Evolutionary conservation across 2,888 invertebrate genomes (phyloP), one percentile per base, ranked within the genome.

Genomic region (Brenthis ino): DNA sequence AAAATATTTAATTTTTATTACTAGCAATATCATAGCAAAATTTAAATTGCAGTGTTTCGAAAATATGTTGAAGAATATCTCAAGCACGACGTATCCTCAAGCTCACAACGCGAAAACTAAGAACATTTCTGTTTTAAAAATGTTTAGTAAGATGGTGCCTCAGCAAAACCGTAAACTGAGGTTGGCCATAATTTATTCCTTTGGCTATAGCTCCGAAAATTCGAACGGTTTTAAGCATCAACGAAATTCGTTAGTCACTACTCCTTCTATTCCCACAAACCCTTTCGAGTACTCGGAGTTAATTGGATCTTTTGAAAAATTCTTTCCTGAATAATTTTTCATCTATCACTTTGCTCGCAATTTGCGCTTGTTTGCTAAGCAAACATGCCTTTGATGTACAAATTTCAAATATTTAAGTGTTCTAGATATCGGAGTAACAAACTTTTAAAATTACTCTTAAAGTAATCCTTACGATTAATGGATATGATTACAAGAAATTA

Each of bases 231-330:
- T 86, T 83, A 80, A 83, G 77, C 84, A 79, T 81, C 79, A 79
- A 80, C 81, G 79, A 84, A 85, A 86, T 83, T 83, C 75, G 82
- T 85, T 80, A 85, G 86, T 87, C 87, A 87, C 79, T 78, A 79
- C 82, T 82, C 77, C 83, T 80, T 81, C 81, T 80, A 83, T 80
- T 75, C 81, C 80, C 80, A 73, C 80, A 82, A 84, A 85, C 84
- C 85, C 84, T 83, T 87, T 85, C 81, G 82, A 86, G 85, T 80
- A 82, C 76, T 79, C 72, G 72, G 79, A 81, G 83, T 86, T 88
- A 87, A 88, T 88, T 88, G 87, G 85, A 86, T 87, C 87, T 86
- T 86, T 87, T 86, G 85, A 87, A 85, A 82, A 83, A 83, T 80
- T 82, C 80, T 79, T 80, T 76, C 75, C 74, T 76, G 82, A 84